Percentiles rank a stretch among this genome's conserved stretches.
Evolutionary conservation across 2,797 vertebrate genomes (phyloP).

Genomic region (Anguilla marmorata): DNA sequence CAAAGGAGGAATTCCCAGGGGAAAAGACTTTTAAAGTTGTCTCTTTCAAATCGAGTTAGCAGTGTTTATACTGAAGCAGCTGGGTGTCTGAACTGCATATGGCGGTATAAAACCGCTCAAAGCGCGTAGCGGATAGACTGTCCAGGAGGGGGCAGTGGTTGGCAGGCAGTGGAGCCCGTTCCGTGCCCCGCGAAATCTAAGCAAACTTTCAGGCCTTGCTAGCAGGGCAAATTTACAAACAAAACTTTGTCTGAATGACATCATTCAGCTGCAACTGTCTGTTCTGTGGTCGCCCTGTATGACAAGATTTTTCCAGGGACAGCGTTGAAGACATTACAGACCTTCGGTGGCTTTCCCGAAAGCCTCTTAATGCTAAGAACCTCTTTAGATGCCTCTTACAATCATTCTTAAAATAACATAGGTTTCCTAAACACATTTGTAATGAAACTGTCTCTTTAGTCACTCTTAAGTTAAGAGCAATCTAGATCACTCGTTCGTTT

Average conservation of each 20-base stretch:
- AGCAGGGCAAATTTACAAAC: not conserved
- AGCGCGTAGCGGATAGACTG: not conserved
- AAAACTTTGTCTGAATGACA: not conserved
- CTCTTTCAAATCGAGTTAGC: constrained; percentile 17
- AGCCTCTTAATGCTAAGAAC: no score
- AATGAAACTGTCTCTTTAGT: no score
- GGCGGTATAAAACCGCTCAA: not conserved
- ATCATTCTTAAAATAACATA: no score
- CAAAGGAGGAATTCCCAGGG: not conserved
- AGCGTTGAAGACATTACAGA: not conserved
- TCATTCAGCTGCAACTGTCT: not conserved
- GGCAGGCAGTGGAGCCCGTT: not conserved
- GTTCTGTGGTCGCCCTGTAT: not conserved
- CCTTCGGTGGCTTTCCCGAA: no score
- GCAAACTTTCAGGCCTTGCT: not conserved
- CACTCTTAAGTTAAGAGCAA: no score
- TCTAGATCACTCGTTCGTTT: no score
- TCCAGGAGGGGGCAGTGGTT: constrained; percentile 22
- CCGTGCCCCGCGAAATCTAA: not conserved
- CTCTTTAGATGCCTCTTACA: no score
- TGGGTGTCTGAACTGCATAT: not conserved
- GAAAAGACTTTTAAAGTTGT: not conserved
- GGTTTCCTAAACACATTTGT: no score
- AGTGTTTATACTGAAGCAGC: constrained; percentile 8
- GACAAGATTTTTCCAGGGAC: not conserved